Base-by-base conservation (phyloP, 2,113 vertebrate genomes). In the Prietella phreatophila region DNA sequence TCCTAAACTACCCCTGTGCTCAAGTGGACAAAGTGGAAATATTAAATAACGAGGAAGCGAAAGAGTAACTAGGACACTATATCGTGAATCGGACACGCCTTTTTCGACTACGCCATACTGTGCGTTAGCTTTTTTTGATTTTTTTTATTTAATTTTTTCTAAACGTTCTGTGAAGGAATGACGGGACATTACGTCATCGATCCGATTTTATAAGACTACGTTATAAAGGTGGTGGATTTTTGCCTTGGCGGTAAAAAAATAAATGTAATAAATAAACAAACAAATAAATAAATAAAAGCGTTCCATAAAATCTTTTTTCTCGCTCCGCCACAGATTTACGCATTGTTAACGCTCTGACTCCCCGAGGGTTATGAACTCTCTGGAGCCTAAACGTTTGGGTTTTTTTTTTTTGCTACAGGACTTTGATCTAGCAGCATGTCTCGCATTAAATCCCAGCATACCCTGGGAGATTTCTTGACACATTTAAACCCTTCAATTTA, bases 371-470 rank as follows among this genome's bases (percentile, higher is more conserved):
- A 25, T 58, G 88, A 90, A 88, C 53, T 67, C 90, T 91, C 92
- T 73, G 86, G 75, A 89, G 91, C 78, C 67, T 89, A 85, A 92
- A 90, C 90, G 87, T 42, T 87, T 89, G 36, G 36, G 36, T 36
- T 55, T 55, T 53, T 53, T 53, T 53, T 53, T 53, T 93, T 92
- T 82, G 27, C 55, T 88, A 83, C 88, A 89, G 90, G 63, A 39
- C 87, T 91, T 86, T 93, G 92, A 93, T 94, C 90, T 91, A 93
- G 92, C 91, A 91, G 92, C 89, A 90, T 91, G 91, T 93, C 92
- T 93, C 39, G 84, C 88, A 90, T 89, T 93, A 90, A 92, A 93
- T 88, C 89, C 89, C 89, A 90, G 91, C 92, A 81, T 84, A 75
- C 84, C 81, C 47, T 25, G 61, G 13, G 50, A 87, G 63, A 33